phyloP scores from a whole-genome alignment of 2,888 invertebrate genomes.

The Dryocosmus kuriphilus region DNA sequence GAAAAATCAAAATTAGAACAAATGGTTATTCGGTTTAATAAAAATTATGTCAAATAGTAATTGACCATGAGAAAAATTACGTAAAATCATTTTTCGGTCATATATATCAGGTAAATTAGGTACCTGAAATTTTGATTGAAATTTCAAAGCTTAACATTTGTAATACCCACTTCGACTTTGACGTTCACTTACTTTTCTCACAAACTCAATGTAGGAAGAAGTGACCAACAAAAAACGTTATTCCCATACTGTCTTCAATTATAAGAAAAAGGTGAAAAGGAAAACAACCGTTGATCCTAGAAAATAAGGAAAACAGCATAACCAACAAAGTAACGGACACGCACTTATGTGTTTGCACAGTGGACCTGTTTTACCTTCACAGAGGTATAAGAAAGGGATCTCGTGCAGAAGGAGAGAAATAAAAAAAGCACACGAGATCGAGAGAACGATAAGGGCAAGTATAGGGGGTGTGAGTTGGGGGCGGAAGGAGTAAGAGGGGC shows the following conservation, averaged over 20 bases:
- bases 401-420: neutral
- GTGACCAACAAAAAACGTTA: neutral
- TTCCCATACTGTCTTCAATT: conserved; percentile 1
- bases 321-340: conserved; percentile 18
- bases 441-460: conserved; percentile 16
- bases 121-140: too few relatives aligned
- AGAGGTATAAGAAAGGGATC: neutral
- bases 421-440: neutral
- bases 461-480: conserved; percentile 23
- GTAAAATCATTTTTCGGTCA: too few relatives aligned
- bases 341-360: conserved; percentile 28
- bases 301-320: conserved; percentile 1
- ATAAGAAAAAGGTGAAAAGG: conserved; percentile 39
- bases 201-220: neutral
- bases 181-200: neutral
- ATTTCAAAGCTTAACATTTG: too few relatives aligned
- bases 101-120: too few relatives aligned
- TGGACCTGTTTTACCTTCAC: conserved; percentile 22
- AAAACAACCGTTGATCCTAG: conserved; percentile 45
- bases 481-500: conserved; percentile 49
- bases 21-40: too few relatives aligned
- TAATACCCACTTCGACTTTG: neutral
- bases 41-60: too few relatives aligned
- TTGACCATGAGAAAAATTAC: too few relatives aligned
- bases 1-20: too few relatives aligned